Base-by-base conservation (phyloP, 2,888 invertebrate genomes). In the Dryococelus australis region DNA sequence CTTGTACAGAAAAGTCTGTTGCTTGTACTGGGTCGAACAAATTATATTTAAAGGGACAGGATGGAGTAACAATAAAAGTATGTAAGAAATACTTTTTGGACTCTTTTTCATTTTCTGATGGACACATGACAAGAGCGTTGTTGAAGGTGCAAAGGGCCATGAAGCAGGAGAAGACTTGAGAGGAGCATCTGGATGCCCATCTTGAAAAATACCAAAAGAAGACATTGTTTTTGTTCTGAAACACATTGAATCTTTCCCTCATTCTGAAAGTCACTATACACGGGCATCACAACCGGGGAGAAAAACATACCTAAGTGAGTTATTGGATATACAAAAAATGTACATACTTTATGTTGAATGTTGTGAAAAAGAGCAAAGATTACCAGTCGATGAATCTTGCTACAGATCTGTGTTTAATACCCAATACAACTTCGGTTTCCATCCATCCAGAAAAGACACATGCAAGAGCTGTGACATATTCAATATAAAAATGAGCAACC, bases 91-190 rank as follows among this genome's bases (percentile, higher is more conserved):
- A n/a, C n/a, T n/a, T n/a, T n/a, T n/a, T n/a, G n/a, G 65, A 20
- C 10, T 12, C 65, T 65, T 65, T 65, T 65, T 65, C 20, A 65
- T 12, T n/a, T 65, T 65, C 65, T 65, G 65, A 65, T 65, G 65
- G 65, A 65, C 13, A 16, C 20, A 65, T 65, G 65, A 65, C 65
- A 65, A 65, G 65, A 65, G 65, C 65, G 16, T 65, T 65, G 65
- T 65, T 65, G 65, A 65, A 65, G 65, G 65, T 65, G 24, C 65
- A 65, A 16, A 65, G 65, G 16, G 65, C 65, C 65, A 65, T 65
- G 65, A 65, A 65, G 65, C 65, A 65, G 85, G 53, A 35, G 85
- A 85, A 85, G 85, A 85, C 78, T 85, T 85, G 47, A 26, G 85
- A 27, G 85, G 85, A 85, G 65, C 65, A 85, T 12, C 47, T 27